Evolutionary conservation across 2,888 invertebrate species (phyloP).

Genomic region (Belgica antarctica): DNA sequence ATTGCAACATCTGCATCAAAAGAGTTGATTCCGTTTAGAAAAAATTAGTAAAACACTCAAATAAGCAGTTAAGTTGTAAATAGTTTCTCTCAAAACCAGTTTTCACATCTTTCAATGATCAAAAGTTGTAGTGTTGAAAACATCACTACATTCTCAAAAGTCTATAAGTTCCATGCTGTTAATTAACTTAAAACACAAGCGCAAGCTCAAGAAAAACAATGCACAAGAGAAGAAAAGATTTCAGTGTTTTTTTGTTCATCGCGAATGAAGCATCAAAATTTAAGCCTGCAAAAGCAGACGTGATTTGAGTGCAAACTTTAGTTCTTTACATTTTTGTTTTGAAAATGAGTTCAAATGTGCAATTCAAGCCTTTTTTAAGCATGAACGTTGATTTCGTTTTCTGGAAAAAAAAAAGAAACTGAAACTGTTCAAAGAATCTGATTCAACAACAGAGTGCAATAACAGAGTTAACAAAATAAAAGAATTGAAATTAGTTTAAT

Average conservation of each 20-base stretch:
- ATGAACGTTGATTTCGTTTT: conserved; percentile 27
- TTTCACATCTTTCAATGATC: background rate
- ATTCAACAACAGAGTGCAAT: conserved; percentile 35
- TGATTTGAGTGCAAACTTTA: conserved; percentile 29
- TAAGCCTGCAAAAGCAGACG: conserved; percentile 8
- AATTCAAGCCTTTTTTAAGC: background rate
- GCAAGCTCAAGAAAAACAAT: conserved; percentile 7
- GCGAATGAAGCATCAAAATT: conserved; percentile 32
- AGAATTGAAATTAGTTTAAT: conserved; percentile 17
- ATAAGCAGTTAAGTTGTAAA: conserved; percentile 19
- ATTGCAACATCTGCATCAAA: too few relatives aligned
- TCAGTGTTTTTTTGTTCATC: conserved; percentile 38
- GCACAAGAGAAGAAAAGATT: conserved; percentile 26
- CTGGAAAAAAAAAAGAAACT: background rate
- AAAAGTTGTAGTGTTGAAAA: background rate
- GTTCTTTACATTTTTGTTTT: conserved; percentile 6
- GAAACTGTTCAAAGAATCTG: background rate
- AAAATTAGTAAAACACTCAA: too few relatives aligned
- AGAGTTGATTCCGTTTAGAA: too few relatives aligned
- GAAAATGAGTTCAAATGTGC: too few relatives aligned
- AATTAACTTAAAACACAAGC: conserved; percentile 36
- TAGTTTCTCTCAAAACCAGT: conserved; percentile 26
- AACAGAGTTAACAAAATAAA: conserved; percentile 6
- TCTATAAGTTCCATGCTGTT: background rate
- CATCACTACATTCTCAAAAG: conserved; percentile 10